These are phyloP conservation scores for Unio pictorum DNA, from an alignment of 2,888 invertebrate genomes.

Conservation along the genomic window DNA sequence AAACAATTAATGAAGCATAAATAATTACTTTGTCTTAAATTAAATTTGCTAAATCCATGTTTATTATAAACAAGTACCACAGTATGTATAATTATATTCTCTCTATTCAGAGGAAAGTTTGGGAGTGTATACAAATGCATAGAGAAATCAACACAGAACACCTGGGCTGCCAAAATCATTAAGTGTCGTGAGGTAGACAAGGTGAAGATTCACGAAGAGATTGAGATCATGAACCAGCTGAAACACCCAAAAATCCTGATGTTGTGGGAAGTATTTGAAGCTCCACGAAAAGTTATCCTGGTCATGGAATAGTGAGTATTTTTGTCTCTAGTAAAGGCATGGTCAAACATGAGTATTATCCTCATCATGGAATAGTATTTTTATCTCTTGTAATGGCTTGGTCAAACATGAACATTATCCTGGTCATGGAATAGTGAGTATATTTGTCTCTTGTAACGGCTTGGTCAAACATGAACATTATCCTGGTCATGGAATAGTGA, in stretches of 20 bases:
- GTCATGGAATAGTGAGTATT: constrained; percentile 95
- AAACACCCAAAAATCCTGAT: constrained; percentile 97
- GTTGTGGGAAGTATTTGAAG: constrained; percentile 90
- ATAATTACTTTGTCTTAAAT: no score
- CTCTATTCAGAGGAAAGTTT: constrained; percentile 73
- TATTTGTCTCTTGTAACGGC: background rate
- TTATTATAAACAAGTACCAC: constrained; percentile 1
- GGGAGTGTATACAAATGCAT: constrained; percentile 73
- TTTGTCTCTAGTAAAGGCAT: background rate
- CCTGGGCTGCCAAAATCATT: constrained; percentile 89
- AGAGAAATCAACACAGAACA: constrained; percentile 78
- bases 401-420: background rate
- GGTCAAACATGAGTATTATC: background rate
- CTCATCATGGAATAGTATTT: background rate
- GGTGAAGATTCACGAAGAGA: constrained; percentile 91
- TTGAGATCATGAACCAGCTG: constrained; percentile 95
- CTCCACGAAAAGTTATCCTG: constrained; percentile 88
- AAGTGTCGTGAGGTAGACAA: constrained; percentile 89
- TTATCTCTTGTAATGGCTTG: background rate
- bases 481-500: no score
- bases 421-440: no score
- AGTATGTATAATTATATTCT: background rate
- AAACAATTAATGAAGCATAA: no score
- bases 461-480: background rate
- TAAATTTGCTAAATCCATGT: no score